phyloP scores from a whole-genome alignment of 1,140 invertebrate genomes.

The Diabrotica virgifera region DNA sequence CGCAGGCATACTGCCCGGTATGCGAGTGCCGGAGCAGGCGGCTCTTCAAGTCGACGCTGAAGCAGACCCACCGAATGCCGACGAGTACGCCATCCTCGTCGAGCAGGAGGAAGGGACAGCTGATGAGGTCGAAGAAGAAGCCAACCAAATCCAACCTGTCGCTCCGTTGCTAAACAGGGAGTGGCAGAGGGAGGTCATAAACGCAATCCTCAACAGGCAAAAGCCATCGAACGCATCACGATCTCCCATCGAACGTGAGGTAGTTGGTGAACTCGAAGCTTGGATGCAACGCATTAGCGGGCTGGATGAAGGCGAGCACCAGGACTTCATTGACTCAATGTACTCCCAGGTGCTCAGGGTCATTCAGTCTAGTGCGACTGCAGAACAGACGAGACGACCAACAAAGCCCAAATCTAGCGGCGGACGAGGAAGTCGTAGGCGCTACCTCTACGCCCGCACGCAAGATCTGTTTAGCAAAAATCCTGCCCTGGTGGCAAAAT shows the following conservation, averaged over 20 bases:
- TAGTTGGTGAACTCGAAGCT: too few relatives aligned
- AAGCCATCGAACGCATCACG: too few relatives aligned
- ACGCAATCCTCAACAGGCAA: too few relatives aligned
- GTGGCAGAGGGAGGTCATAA: constrained; percentile 7
- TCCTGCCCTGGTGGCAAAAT: too few relatives aligned
- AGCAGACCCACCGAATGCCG: background rate
- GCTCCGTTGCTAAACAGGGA: constrained; percentile 34
- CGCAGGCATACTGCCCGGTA: background rate
- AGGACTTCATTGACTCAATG: background rate
- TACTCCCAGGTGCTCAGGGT: background rate
- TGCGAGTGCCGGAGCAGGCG: background rate
- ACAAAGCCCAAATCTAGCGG: too few relatives aligned
- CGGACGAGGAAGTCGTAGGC: too few relatives aligned
- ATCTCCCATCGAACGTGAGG: too few relatives aligned
- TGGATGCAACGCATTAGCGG: background rate
- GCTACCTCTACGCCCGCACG: too few relatives aligned
- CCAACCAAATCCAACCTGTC: constrained; percentile 40
- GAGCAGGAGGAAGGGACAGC: background rate
- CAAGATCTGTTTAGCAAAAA: too few relatives aligned
- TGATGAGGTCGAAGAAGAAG: constrained; percentile 35
- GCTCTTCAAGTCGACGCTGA: background rate
- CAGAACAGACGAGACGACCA: constrained; percentile 16
- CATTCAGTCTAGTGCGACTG: constrained; percentile 4
- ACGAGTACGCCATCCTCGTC: too few relatives aligned
- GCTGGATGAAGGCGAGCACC: too few relatives aligned